Evolutionary conservation across 2,797 vertebrate genomes (phyloP).

Genomic region (Geotrypetes seraphini): DNA sequence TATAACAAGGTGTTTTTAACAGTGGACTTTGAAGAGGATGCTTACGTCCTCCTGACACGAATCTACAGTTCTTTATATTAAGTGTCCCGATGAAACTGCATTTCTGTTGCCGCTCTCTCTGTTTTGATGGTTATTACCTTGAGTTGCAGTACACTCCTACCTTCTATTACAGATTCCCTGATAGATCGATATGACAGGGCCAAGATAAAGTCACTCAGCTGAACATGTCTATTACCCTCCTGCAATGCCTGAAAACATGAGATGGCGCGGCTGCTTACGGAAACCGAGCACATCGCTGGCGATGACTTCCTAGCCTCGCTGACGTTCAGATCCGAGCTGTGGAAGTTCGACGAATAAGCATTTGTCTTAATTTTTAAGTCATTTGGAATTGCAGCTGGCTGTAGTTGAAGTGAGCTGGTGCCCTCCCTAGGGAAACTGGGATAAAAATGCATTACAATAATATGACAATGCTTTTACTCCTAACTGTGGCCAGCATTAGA

Average conservation of each 20-base stretch:
- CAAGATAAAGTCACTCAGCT: slow-evolving; percentile 51
- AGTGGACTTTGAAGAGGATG: slow-evolving; percentile 45
- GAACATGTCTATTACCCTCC: slow-evolving; percentile 42
- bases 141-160: slow-evolving; percentile 41
- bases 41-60: slow-evolving; percentile 39
- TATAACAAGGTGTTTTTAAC: slow-evolving; percentile 39
- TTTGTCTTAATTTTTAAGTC: too few species aligned
- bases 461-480: too few species aligned
- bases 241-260: slow-evolving; percentile 31
- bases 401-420: too few species aligned
- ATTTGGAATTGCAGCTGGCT: too few species aligned
- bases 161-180: slow-evolving; percentile 54
- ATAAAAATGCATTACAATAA: too few species aligned
- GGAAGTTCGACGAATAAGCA: too few species aligned
- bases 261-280: too few species aligned
- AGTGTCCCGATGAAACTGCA: slow-evolving; percentile 44
- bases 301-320: too few species aligned
- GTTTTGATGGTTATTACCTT: slow-evolving; percentile 46
- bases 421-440: too few species aligned
- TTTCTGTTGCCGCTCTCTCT: slow-evolving; percentile 42
- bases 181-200: slow-evolving; percentile 54
- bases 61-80: slow-evolving; percentile 47
- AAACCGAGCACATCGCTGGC: too few species aligned
- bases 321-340: too few species aligned
- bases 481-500: too few species aligned